Conservation (phyloP, 2,797 vertebrate species). For the Lophotriccus pileatus region DNA sequence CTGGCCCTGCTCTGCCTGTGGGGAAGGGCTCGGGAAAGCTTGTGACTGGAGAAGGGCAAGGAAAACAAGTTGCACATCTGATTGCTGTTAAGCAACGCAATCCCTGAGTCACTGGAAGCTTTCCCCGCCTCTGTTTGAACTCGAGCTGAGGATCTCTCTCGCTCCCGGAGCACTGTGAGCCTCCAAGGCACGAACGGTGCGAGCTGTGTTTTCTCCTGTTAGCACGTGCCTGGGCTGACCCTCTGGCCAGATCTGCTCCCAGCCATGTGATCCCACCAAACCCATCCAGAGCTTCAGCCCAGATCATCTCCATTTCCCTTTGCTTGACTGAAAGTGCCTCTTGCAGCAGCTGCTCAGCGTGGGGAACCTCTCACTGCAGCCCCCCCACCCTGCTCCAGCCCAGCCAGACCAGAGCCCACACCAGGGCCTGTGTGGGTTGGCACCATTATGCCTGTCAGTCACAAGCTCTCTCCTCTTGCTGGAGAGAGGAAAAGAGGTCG, state of each 20-base stretch:
- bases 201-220: not conserved
- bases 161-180: not conserved
- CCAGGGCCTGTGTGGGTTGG: not conserved
- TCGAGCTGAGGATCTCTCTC: not conserved
- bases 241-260: not conserved
- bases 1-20: not conserved
- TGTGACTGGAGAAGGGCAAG: not conserved
- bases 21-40: not conserved
- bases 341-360: accelerated
- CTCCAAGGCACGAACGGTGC: not conserved
- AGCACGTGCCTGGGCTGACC: not conserved
- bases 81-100: not conserved
- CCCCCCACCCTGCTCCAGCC: not conserved
- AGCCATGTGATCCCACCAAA: not conserved
- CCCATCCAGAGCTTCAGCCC: not conserved
- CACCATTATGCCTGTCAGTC: not conserved
- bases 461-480: not conserved
- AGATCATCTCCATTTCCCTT: not conserved
- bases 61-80: conserved; percentile 7
- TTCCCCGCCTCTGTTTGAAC: not conserved
- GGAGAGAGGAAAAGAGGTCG: not conserved
- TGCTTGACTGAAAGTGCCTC: not conserved
- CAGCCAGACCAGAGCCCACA: not conserved
- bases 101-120: not conserved
- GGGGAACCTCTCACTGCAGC: not conserved